Conservation (phyloP, 2,113 vertebrate species). For the Austrofundulus limnaeus region DNA sequence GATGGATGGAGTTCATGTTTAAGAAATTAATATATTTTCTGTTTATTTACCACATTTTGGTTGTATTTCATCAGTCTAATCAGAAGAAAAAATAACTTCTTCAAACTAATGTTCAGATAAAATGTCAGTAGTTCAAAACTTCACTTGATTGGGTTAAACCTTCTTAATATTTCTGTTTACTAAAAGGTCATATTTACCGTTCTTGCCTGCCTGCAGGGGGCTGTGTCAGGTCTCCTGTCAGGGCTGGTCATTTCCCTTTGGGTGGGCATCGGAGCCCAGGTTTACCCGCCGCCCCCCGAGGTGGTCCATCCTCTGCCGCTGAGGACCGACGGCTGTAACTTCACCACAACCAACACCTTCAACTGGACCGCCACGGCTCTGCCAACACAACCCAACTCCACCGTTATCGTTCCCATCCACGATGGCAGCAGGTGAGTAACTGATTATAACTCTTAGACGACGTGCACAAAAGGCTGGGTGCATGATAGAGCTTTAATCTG, state of each 20-base stretch:
- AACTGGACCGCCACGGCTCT: conserved; percentile 55
- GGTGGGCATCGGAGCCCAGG: conserved; percentile 78
- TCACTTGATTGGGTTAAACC: no score
- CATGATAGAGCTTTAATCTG: no score
- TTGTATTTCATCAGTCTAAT: no score
- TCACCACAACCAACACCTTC: conserved; percentile 30
- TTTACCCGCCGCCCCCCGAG: conserved; percentile 67
- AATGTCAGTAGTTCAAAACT: no score
- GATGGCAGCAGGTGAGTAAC: conserved; percentile 40
- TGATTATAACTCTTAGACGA: no score
- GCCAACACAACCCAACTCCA: conserved; percentile 6
- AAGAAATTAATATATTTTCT: no score
- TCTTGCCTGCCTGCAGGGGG: conserved; percentile 69
- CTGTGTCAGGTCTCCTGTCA: conserved; percentile 72
- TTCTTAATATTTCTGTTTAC: neutral
- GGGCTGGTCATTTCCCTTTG: conserved; percentile 78
- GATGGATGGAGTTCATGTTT: no score
- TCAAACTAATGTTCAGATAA: no score
- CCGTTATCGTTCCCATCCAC: neutral
- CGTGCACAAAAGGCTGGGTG: no score
- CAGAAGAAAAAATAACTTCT: no score
- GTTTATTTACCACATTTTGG: no score
- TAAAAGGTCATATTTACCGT: neutral
- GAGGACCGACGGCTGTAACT: conserved; percentile 72
- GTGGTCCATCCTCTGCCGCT: conserved; percentile 69